These are phyloP conservation scores for Melipona beecheii DNA, from an alignment of 2,888 invertebrate genomes.

Conservation along the genomic window DNA sequence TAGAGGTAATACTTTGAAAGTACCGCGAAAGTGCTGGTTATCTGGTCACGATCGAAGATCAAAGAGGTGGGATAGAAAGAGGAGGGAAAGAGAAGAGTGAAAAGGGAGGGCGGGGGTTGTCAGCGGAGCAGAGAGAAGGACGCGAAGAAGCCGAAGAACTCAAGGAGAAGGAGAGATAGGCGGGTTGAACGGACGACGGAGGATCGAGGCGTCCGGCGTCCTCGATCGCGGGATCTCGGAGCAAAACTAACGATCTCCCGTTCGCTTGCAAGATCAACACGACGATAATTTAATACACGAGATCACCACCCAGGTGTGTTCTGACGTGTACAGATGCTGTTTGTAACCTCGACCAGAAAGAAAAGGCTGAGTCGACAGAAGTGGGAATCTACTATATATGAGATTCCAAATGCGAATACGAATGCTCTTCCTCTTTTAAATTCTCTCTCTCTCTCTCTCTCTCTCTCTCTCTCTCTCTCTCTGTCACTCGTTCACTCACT, in stretches of 20 bases:
- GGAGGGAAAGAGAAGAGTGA: slow-evolving; percentile 17
- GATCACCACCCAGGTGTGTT: slow-evolving; percentile 76
- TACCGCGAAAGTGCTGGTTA: slow-evolving; percentile 58
- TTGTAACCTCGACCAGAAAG: slow-evolving; percentile 53
- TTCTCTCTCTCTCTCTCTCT: neutral
- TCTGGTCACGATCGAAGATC: slow-evolving; percentile 55
- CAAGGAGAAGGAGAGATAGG: slow-evolving; percentile 50
- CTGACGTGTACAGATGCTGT: slow-evolving; percentile 67
- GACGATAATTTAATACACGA: slow-evolving; percentile 76
- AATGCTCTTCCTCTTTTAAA: neutral
- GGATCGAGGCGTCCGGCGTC: slow-evolving; percentile 61
- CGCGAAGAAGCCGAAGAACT: slow-evolving; percentile 40
- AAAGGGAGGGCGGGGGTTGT: neutral
- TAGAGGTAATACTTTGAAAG: slow-evolving; percentile 50
- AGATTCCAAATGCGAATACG: slow-evolving; percentile 41
- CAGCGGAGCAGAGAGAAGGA: slow-evolving; percentile 30
- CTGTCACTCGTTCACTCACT: neutral
- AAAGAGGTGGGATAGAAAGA: slow-evolving; percentile 34
- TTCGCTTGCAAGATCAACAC: slow-evolving; percentile 75
- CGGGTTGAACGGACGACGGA: slow-evolving; percentile 71
- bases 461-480: neutral
- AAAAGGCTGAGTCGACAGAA: slow-evolving; percentile 54
- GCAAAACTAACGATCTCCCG: slow-evolving; percentile 74
- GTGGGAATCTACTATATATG: slow-evolving; percentile 36
- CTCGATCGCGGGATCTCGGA: slow-evolving; percentile 65